A percentile compares a stretch with the other conserved stretches of the same genome.
Conservation (phyloP, 23 tunicate genomes). For the Trididemnum clinides region DNA sequence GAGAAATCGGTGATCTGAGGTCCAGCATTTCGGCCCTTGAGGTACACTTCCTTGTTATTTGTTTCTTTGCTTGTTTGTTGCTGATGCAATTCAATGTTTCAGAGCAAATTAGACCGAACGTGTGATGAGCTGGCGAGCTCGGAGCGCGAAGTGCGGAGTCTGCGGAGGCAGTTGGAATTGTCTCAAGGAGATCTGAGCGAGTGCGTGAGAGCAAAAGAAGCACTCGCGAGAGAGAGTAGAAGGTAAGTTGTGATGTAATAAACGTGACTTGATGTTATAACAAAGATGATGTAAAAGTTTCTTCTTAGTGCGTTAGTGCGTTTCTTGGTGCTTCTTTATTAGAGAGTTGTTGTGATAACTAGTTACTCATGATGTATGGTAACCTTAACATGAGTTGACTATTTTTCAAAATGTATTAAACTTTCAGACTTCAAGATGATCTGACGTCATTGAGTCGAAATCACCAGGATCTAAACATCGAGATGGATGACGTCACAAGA, state of each 20-base stretch:
- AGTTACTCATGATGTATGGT: no score
- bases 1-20: slow-evolving; percentile 53
- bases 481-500: slow-evolving; percentile 75
- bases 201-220: slow-evolving; percentile 53
- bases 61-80: not conserved
- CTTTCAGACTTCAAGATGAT: slow-evolving; percentile 89
- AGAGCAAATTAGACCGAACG: slow-evolving; percentile 80
- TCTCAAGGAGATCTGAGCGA: slow-evolving; percentile 74
- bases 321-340: no score
- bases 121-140: slow-evolving; percentile 76
- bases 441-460: slow-evolving; percentile 82
- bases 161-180: slow-evolving; percentile 79
- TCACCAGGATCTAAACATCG: slow-evolving; percentile 86
- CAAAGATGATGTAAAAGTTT: no score
- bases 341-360: no score
- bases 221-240: slow-evolving; percentile 61
- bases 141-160: slow-evolving; percentile 71
- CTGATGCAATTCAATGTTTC: not conserved
- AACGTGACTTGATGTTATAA: no score
- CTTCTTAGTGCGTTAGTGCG: no score
- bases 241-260: no score
- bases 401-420: no score
- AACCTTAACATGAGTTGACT: no score
- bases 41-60: no score
- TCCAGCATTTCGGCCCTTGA: slow-evolving; percentile 21